Percentiles rank a stretch among this genome's conserved stretches.
These are phyloP conservation scores for Camponotus vicinus DNA, from an alignment of 1,140 invertebrate genomes.

Conservation along the genomic window DNA sequence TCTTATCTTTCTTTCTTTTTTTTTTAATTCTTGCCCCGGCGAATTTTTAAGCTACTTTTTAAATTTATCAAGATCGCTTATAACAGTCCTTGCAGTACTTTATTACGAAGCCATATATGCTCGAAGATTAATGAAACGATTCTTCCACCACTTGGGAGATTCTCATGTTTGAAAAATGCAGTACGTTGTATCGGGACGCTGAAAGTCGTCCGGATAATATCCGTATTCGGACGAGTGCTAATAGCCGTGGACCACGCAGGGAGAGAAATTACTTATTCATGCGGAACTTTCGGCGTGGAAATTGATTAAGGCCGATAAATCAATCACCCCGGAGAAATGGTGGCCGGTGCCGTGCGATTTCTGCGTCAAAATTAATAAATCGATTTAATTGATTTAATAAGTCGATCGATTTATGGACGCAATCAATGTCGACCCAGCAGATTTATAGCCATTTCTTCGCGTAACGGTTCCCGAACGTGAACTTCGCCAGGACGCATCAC, in stretches of 20 bases:
- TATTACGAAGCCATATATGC: not conserved
- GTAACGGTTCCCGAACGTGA: constrained; percentile 52
- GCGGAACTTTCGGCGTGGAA: constrained; percentile 71
- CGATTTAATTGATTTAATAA: constrained; percentile 76
- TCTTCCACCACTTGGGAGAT: constrained; percentile 12
- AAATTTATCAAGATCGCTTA: constrained; percentile 10
- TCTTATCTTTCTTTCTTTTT: not conserved
- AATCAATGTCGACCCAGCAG: constrained; percentile 66
- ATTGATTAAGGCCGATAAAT: constrained; percentile 72
- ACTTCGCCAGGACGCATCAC: constrained; percentile 24
- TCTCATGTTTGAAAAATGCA: constrained; percentile 45
- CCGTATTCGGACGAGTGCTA: constrained; percentile 50
- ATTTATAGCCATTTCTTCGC: constrained; percentile 42
- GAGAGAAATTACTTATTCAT: constrained; percentile 72
- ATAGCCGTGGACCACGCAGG: constrained; percentile 64
- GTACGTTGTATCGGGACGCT: constrained; percentile 5
- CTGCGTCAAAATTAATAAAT: constrained; percentile 74
- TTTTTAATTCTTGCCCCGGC: too few relatives aligned
- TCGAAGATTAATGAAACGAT: constrained; percentile 10
- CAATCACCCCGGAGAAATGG: constrained; percentile 56
- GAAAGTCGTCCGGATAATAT: constrained; percentile 45
- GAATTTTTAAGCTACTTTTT: constrained; percentile 12
- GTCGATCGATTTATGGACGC: constrained; percentile 72
- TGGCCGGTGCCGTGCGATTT: constrained; percentile 51
- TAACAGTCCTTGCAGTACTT: not conserved